Conservation (phyloP, 2,797 vertebrate genomes). For the Periparus ater region DNA sequence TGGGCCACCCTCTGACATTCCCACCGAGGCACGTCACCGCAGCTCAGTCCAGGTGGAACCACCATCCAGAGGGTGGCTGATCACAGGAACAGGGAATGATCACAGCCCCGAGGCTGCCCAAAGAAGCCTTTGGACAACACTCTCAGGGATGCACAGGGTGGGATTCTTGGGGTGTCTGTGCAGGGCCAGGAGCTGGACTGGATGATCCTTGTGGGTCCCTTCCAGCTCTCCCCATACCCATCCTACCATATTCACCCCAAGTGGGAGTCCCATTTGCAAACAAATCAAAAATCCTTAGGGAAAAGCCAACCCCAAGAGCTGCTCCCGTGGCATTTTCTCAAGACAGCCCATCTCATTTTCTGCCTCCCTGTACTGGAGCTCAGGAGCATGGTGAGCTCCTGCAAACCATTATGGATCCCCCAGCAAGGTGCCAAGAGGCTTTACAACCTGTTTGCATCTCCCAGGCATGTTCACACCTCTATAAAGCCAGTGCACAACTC, state of each 20-base stretch:
- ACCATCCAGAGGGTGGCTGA: not conserved
- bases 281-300: not conserved
- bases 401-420: constrained; percentile 53
- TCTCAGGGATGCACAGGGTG: not conserved
- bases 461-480: constrained; percentile 63
- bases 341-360: not conserved
- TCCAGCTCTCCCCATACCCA: not conserved
- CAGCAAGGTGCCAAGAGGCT: constrained; percentile 56
- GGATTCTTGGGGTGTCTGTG: not conserved
- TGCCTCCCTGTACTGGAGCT: not conserved
- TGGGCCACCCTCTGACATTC: not conserved
- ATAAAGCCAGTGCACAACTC: constrained; percentile 36
- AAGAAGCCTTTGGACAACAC: fast-evolving
- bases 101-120: not conserved
- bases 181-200: too few species aligned
- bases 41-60: not conserved
- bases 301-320: not conserved
- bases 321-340: not conserved
- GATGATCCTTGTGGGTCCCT: not conserved
- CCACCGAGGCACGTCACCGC: fast-evolving
- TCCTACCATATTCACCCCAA: not conserved
- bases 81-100: not conserved
- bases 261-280: not conserved
- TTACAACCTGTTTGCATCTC: constrained; percentile 66
- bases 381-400: not conserved